Evolutionary conservation across 2,113 vertebrate genomes (phyloP).

Genomic region (Seriola rivoliana): DNA sequence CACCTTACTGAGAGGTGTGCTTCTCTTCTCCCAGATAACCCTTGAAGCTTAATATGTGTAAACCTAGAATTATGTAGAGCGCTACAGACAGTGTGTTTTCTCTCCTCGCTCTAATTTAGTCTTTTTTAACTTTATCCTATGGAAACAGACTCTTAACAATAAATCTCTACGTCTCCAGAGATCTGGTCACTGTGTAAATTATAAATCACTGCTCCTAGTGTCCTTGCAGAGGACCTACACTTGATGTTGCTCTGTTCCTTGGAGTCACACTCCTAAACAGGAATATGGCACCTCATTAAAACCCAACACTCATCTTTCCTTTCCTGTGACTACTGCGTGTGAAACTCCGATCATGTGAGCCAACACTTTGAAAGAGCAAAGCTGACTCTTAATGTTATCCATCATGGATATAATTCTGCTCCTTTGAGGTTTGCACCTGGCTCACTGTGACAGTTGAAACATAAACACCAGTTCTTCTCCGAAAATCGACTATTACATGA

Average conservation of each 20-base stretch:
- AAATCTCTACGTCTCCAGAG: background rate
- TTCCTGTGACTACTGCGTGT: constrained; percentile 25
- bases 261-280: constrained; percentile 58
- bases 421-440: background rate
- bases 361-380: constrained; percentile 34
- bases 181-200: constrained; percentile 24
- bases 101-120: background rate
- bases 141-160: background rate
- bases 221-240: constrained; percentile 28
- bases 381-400: constrained; percentile 11
- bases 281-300: constrained; percentile 76
- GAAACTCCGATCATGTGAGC: constrained; percentile 49
- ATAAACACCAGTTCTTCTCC: background rate
- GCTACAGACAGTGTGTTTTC: background rate
- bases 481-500: background rate
- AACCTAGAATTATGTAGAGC: background rate
- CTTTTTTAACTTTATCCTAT: background rate
- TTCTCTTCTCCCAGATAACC: background rate
- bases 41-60: background rate
- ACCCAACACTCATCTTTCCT: constrained; percentile 51
- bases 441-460: background rate
- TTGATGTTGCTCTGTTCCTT: constrained; percentile 20
- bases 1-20: background rate
- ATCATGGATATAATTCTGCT: constrained; percentile 13
- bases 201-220: constrained; percentile 22